Conservation (phyloP, 2,888 invertebrate genomes). For the Andrena bicolor region DNA sequence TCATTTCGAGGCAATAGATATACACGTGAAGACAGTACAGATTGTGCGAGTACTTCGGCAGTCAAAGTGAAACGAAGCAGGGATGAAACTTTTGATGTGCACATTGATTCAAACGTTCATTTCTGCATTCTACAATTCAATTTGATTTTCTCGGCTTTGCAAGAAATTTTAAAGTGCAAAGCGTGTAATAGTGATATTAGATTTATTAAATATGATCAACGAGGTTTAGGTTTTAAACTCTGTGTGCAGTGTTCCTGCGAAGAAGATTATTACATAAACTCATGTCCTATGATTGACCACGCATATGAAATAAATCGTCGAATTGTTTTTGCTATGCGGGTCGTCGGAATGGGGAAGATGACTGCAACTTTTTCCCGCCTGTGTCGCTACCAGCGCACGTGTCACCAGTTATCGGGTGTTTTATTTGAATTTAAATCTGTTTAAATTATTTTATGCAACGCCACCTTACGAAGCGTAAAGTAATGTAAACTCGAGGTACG, state of each 20-base stretch:
- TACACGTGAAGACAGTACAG: too few relatives aligned
- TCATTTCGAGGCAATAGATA: too few relatives aligned
- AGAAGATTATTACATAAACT: neutral
- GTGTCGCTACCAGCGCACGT: too few relatives aligned
- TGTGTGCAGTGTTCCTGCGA: neutral
- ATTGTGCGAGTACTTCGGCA: slow-evolving; percentile 1
- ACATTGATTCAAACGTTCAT: slow-evolving; percentile 1
- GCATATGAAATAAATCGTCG: neutral
- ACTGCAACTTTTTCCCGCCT: too few relatives aligned
- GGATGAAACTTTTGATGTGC: neutral
- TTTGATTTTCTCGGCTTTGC: neutral
- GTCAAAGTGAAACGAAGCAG: neutral
- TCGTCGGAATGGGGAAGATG: too few relatives aligned
- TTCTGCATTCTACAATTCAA: neutral
- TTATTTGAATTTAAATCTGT: too few relatives aligned
- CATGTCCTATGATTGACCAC: neutral
- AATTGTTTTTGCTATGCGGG: neutral
- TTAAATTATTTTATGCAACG: too few relatives aligned
- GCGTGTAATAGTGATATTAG: neutral
- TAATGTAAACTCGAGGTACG: too few relatives aligned
- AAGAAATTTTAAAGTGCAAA: neutral
- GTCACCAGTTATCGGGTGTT: too few relatives aligned
- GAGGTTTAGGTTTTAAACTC: neutral
- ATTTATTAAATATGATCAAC: neutral
- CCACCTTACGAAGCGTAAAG: too few relatives aligned